These are phyloP conservation scores for Sinopyrophorus schimmeli DNA, from an alignment of 2,888 invertebrate species.

Conservation along the genomic window DNA sequence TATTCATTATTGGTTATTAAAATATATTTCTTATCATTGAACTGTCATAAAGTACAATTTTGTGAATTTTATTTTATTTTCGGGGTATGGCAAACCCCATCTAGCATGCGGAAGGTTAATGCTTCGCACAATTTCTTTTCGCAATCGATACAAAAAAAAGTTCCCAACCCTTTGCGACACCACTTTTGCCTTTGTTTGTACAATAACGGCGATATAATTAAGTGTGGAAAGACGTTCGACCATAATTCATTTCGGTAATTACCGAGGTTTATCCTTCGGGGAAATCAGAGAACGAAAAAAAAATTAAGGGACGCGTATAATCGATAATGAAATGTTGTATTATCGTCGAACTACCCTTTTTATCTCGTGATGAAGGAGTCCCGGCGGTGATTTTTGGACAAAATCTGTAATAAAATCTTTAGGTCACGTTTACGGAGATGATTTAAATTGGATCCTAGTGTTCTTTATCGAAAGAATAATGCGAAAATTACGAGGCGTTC, in stretches of 20 bases:
- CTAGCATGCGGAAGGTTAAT: no score
- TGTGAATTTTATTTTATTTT: no score
- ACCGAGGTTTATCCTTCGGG: slow-evolving; percentile 17
- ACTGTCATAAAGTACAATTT: no score
- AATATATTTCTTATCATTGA: no score
- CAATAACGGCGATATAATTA: slow-evolving; percentile 3
- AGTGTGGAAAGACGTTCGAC: neutral
- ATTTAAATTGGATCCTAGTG: slow-evolving; percentile 26
- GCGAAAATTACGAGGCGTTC: slow-evolving; percentile 20
- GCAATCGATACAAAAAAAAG: no score
- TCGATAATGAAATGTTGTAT: slow-evolving; percentile 27
- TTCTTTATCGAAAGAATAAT: slow-evolving; percentile 22
- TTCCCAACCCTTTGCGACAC: no score
- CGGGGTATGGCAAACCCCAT: no score
- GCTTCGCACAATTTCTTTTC: no score
- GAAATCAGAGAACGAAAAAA: slow-evolving; percentile 24
- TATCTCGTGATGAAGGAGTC: slow-evolving; percentile 16
- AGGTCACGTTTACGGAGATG: slow-evolving; percentile 24
- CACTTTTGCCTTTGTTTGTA: no score
- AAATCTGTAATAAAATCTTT: slow-evolving; percentile 25
- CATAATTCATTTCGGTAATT: slow-evolving; percentile 22
- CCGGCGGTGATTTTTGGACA: slow-evolving; percentile 21
- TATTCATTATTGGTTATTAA: no score
- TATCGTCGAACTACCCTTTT: slow-evolving; percentile 12
- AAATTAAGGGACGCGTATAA: slow-evolving; percentile 18